Percentiles rank a stretch among this genome's conserved stretches.
Conservation (phyloP, 2,888 invertebrate genomes). For the Agrenia bidenticulata region DNA sequence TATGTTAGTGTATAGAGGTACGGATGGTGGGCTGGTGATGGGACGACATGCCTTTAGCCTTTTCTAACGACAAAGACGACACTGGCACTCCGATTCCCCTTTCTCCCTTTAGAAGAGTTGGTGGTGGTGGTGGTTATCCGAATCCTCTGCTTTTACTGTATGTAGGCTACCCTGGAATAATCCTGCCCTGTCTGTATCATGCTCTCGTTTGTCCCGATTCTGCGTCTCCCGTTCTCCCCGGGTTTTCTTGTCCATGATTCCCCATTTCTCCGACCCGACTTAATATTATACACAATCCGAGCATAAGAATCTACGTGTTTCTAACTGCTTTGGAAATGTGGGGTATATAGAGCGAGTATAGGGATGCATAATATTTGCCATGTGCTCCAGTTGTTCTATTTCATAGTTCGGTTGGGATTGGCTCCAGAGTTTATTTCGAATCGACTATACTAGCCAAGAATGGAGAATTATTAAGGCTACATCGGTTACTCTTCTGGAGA, state of each 20-base stretch:
- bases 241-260: constrained; percentile 27
- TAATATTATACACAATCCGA: constrained; percentile 16
- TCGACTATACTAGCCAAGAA: neutral
- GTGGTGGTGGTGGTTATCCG: constrained; percentile 12
- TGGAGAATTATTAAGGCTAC: constrained; percentile 17
- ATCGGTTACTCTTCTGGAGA: constrained; percentile 2
- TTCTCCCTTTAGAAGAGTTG: neutral
- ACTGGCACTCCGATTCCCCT: neutral
- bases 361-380: constrained; percentile 1
- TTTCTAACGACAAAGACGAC: constrained; percentile 8
- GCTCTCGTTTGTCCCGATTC: constrained; percentile 35
- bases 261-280: constrained; percentile 13
- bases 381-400: constrained; percentile 13
- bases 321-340: neutral
- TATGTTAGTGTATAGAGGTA: neutral
- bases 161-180: constrained; percentile 12
- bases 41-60: constrained; percentile 9
- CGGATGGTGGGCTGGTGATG: neutral
- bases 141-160: constrained; percentile 5
- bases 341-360: neutral
- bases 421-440: constrained; percentile 10
- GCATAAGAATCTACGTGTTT: constrained; percentile 11
- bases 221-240: constrained; percentile 37
- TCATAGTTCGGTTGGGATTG: too few relatives aligned
- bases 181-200: constrained; percentile 7